These are phyloP conservation scores for Sebastes dallii DNA, from an alignment of 2,797 vertebrate species.

Conservation along the genomic window DNA sequence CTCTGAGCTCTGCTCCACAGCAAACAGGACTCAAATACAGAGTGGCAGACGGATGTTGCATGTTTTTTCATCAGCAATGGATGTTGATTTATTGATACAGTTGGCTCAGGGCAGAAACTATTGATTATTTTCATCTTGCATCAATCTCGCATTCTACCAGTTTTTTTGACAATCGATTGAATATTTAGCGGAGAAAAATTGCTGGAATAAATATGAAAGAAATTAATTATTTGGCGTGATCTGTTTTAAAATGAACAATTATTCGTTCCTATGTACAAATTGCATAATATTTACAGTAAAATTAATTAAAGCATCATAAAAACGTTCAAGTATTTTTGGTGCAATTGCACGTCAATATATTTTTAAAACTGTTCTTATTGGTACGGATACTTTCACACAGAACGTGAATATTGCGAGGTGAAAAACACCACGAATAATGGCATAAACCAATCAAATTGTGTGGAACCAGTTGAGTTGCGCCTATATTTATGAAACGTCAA, in stretches of 20 bases:
- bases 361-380: too few species aligned
- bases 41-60: not conserved
- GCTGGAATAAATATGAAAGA: not conserved
- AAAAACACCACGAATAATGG: too few species aligned
- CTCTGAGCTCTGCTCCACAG: conserved; percentile 7
- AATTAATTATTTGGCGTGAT: too few species aligned
- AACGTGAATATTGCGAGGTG: too few species aligned
- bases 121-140: not conserved
- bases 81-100: not conserved
- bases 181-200: accelerated
- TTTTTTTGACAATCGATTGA: not conserved
- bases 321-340: not conserved
- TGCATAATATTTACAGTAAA: not conserved
- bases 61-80: not conserved
- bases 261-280: not conserved
- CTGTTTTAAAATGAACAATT: not conserved
- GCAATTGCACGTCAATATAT: too few species aligned
- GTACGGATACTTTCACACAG: too few species aligned
- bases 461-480: too few species aligned
- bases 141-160: not conserved
- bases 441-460: too few species aligned
- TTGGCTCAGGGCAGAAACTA: not conserved
- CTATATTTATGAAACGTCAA: too few species aligned
- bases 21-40: conserved; percentile 19
- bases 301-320: not conserved